phyloP scores from a whole-genome alignment of 2,113 vertebrate genomes.

The Hemibates koningsi region DNA sequence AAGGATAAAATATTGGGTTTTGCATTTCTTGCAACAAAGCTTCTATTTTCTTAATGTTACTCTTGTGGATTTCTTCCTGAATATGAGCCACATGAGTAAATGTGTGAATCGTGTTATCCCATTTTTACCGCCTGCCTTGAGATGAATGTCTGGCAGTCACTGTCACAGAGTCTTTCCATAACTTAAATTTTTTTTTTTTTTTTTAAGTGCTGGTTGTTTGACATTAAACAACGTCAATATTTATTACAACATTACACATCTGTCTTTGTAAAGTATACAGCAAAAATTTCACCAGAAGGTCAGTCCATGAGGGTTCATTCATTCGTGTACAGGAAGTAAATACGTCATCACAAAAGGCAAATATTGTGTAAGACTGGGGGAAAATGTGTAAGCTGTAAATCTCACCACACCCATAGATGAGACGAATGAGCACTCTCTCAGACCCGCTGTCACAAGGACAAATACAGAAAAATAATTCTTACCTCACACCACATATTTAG shows the following conservation, averaged over 20 bases:
- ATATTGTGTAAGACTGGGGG: not conserved
- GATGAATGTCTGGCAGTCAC: not conserved
- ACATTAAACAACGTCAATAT: not conserved
- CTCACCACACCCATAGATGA: not conserved
- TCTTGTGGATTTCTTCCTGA: not conserved
- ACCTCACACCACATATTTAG: not conserved
- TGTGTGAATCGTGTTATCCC: not conserved
- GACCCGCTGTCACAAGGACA: not conserved
- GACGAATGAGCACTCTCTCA: not conserved
- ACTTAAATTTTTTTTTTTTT: rapidly evolving
- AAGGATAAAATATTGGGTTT: not conserved
- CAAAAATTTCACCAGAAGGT: not conserved
- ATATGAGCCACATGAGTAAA: not conserved
- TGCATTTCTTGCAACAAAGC: not conserved
- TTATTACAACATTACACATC: not conserved
- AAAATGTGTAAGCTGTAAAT: not conserved
- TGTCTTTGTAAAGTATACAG: not conserved
- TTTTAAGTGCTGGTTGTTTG: not conserved
- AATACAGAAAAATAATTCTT: not conserved
- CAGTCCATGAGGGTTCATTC: not conserved
- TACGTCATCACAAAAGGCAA: not conserved
- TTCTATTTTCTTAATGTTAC: not conserved
- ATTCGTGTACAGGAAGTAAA: not conserved
- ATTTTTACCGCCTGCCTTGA: not conserved
- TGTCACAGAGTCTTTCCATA: not conserved